Conservation (phyloP, 1,140 invertebrate species). For the Drosophila elegans region DNA sequence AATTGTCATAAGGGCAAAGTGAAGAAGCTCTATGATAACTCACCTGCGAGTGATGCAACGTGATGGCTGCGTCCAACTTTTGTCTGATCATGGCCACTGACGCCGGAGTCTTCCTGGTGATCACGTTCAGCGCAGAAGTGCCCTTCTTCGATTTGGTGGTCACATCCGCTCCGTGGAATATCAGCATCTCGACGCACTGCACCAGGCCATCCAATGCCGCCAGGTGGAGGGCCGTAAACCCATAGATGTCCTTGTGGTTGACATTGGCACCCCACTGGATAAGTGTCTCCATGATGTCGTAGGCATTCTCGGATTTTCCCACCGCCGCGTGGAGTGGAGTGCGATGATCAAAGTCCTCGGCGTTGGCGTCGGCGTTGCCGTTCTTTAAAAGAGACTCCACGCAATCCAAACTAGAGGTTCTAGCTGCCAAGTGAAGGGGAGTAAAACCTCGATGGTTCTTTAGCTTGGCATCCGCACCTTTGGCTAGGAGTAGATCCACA, state of each 20-base stretch:
- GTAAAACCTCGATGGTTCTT: slow-evolving; percentile 92
- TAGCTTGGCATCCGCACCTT: slow-evolving; percentile 89
- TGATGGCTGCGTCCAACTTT: slow-evolving; percentile 91
- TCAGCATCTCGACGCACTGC: slow-evolving; percentile 92
- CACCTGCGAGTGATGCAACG: slow-evolving; percentile 89
- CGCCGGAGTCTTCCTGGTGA: slow-evolving; percentile 92
- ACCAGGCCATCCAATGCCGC: slow-evolving; percentile 94
- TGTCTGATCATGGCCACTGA: slow-evolving; percentile 91
- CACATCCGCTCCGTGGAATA: slow-evolving; percentile 93
- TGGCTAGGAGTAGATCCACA: slow-evolving; percentile 89
- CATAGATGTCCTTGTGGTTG: slow-evolving; percentile 94
- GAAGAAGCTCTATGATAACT: not conserved
- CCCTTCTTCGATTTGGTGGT: slow-evolving; percentile 93
- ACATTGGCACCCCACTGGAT: slow-evolving; percentile 92
- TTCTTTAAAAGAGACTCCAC: slow-evolving; percentile 90
- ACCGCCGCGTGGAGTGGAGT: slow-evolving; percentile 92
- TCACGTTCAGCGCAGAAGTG: slow-evolving; percentile 92
- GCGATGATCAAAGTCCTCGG: slow-evolving; percentile 90
- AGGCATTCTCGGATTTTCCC: slow-evolving; percentile 90
- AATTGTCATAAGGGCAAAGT: not conserved
- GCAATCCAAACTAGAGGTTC: slow-evolving; percentile 91
- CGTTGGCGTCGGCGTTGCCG: slow-evolving; percentile 90
- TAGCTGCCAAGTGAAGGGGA: slow-evolving; percentile 90
- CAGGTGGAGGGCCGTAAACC: slow-evolving; percentile 94
- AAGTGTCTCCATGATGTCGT: slow-evolving; percentile 90